A percentile compares a stretch with the other conserved stretches of the same genome.
Evolutionary conservation across 2,797 vertebrate genomes (phyloP).

Genomic region (Poeciliopsis turneri): DNA sequence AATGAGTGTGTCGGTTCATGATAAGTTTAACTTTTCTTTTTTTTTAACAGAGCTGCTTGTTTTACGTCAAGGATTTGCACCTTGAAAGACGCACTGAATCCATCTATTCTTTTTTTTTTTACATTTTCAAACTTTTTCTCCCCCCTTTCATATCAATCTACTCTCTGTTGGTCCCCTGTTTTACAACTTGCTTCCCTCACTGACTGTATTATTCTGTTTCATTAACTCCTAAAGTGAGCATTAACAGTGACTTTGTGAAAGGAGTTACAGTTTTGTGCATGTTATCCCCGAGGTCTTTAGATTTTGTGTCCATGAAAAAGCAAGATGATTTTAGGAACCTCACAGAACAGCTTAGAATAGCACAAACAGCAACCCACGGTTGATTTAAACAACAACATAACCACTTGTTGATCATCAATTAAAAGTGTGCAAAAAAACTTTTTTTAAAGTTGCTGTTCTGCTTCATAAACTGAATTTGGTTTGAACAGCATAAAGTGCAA

Average conservation of each 20-base stretch:
- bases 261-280: neutral
- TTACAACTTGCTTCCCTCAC: neutral
- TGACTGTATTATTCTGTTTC: neutral
- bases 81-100: conserved; percentile 46
- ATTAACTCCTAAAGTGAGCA: conserved; percentile 2
- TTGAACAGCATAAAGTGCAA: neutral
- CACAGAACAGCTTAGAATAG: neutral
- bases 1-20: conserved; percentile 50
- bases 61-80: conserved; percentile 55
- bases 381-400: neutral
- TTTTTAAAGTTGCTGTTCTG: neutral
- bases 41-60: conserved; percentile 25
- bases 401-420: neutral
- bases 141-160: neutral
- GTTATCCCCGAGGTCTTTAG: neutral
- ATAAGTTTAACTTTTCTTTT: conserved; percentile 52
- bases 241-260: neutral
- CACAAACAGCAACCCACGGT: neutral
- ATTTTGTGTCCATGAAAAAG: neutral
- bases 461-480: neutral
- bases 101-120: conserved; percentile 4
- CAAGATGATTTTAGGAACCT: neutral
- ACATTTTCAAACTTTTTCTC: neutral
- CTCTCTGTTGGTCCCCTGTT: neutral
- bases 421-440: no score